Evolutionary conservation across 2,888 invertebrate genomes (phyloP), one percentile per base, ranked within the genome.

Genomic region (Agriopis aurantiaria): DNA sequence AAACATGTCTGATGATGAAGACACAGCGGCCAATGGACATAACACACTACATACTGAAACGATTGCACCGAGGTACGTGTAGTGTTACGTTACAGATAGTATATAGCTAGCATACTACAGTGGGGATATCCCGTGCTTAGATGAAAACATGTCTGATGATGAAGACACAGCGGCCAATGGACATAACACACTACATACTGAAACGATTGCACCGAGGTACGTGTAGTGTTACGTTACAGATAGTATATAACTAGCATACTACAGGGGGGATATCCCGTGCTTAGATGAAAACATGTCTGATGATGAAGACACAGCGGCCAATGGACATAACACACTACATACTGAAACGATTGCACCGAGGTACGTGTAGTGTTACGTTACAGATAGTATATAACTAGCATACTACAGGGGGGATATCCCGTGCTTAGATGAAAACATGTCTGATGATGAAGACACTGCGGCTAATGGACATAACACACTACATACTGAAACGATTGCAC

Each of bases 101-200:
- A 1, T 43, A 11, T 3, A 48, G 48, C 12, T 11, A 12, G 48
- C 48, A 11, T 10, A 43, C 8, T 9, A 43, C 8, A 9, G 43
- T 0, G 43, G 97, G 2, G 97, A 97, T 83, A 96, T 97, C 66
- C 95, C 96, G 0, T 96, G 96, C 78, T 85, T 98, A 4, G 96
- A 96, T 72, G 97, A 97, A 72, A 89, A 80, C 12, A 69, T 73
- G 0, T 81, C 85, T 0, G 90, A 89, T 3, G 85, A 79, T 7
- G 90, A 97, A 0, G 96, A 17, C 17, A 51, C 51, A 51, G 17
- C 17, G 7, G 17, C 9, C 17, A 9, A 4, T 8, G 48, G 10
- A 12, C 48, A 48, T 11, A 23, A 23, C n/a, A n/a, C n/a, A 11
- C n/a, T 48, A 0, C 0, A 48, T n/a, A n/a, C 10, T 48, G 48